Percentiles rank a stretch among this genome's conserved stretches.
These are phyloP conservation scores for Drosophila truncata DNA, from an alignment of 1,140 invertebrate species.

Conservation along the genomic window DNA sequence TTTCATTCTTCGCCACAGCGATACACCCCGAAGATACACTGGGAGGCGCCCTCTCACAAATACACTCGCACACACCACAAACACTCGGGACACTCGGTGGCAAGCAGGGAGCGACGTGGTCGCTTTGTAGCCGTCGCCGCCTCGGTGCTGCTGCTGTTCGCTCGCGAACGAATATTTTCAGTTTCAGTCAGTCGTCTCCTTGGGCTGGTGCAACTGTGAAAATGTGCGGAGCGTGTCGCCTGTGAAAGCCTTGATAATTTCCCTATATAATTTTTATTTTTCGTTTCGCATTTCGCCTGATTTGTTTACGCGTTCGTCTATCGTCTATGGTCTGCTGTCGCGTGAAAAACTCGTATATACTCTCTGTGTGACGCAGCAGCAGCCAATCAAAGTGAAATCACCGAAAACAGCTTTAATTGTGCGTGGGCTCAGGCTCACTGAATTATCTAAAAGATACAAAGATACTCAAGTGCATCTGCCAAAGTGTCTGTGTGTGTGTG, in stretches of 20 bases:
- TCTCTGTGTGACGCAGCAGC: constrained; percentile 27
- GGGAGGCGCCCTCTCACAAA: constrained; percentile 57
- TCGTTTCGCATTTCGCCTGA: constrained; percentile 51
- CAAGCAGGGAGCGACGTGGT: constrained; percentile 49
- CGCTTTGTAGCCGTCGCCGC: constrained; percentile 63
- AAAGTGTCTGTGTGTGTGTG: constrained; percentile 15
- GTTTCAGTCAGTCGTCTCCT: constrained; percentile 80
- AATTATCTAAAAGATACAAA: constrained; percentile 45
- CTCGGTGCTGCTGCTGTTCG: constrained; percentile 33
- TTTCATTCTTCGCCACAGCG: constrained; percentile 43
- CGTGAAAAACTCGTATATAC: constrained; percentile 26
- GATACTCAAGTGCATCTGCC: constrained; percentile 53
- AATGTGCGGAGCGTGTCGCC: constrained; percentile 72
- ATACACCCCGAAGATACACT: constrained; percentile 48
- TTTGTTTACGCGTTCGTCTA: constrained; percentile 49
- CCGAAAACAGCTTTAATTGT: constrained; percentile 49
- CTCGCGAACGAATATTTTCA: constrained; percentile 53
- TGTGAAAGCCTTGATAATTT: constrained; percentile 55
- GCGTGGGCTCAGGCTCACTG: constrained; percentile 48
- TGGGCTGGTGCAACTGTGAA: constrained; percentile 82
- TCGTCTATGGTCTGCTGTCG: constrained; percentile 15
- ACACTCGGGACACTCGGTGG: constrained; percentile 10
- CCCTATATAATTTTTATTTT: constrained; percentile 47
- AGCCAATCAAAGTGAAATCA: constrained; percentile 40
- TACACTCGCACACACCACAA: constrained; percentile 22